Evolutionary conservation across 2,888 invertebrate genomes (phyloP).

Genomic region (Hirtodrosophila alboralis): DNA sequence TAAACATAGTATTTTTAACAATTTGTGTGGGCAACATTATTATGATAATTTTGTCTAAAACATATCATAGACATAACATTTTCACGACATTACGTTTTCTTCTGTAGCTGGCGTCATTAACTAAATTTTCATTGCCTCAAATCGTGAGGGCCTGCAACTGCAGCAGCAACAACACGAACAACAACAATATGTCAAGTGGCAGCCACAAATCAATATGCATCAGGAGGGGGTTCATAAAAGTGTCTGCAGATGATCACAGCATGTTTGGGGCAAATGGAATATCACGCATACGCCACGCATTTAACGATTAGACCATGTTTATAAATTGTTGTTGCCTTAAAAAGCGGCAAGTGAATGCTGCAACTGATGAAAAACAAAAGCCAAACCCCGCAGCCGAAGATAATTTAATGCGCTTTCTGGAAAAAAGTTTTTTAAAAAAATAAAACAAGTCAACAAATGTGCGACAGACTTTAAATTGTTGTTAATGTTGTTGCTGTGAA

Average conservation of each 20-base stretch:
- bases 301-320: conserved; percentile 25
- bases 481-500: conserved; percentile 26
- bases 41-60: conserved; percentile 19
- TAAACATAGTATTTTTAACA: not conserved
- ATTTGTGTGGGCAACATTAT: conserved; percentile 27
- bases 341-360: conserved; percentile 7
- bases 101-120: conserved; percentile 40
- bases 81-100: conserved; percentile 23
- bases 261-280: conserved; percentile 20
- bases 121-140: conserved; percentile 37
- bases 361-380: conserved; percentile 25
- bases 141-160: conserved; percentile 18
- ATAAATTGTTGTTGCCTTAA: conserved; percentile 24
- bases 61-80: too few species aligned
- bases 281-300: conserved; percentile 49
- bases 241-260: conserved; percentile 28
- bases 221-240: conserved; percentile 36
- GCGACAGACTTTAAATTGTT: conserved; percentile 43
- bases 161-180: conserved; percentile 11
- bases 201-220: conserved; percentile 40
- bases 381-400: conserved; percentile 28
- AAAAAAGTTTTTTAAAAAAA: conserved; percentile 26
- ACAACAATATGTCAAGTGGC: conserved; percentile 34
- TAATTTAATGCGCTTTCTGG: conserved; percentile 37
- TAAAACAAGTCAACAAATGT: conserved; percentile 50